phyloP scores from a whole-genome alignment of 2,113 vertebrate species.

The Oenanthe melanoleuca region DNA sequence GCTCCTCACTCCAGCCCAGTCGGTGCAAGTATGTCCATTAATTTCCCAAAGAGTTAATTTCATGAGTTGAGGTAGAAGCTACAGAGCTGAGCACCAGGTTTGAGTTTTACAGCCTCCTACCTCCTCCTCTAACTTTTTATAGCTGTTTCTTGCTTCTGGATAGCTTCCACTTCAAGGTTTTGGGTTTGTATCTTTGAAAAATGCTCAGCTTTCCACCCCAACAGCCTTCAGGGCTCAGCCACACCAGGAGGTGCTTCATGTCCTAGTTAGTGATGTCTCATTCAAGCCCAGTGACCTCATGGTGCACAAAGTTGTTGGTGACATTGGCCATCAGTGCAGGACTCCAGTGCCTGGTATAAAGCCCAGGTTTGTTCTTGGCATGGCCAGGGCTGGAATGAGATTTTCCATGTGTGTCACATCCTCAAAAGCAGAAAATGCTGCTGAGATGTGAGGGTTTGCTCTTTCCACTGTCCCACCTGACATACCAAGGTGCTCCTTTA shows the following conservation, averaged over 20 bases:
- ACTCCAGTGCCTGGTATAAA: not conserved
- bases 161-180: not conserved
- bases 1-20: not conserved
- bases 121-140: not conserved
- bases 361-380: not conserved
- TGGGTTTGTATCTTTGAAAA: not conserved
- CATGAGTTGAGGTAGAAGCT: not conserved
- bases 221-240: not conserved
- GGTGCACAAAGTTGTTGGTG: not conserved
- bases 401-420: not conserved
- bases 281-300: not conserved
- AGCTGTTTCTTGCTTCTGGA: not conserved
- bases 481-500: fast-evolving
- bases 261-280: not conserved
- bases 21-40: not conserved
- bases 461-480: not conserved
- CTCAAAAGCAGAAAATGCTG: fast-evolving
- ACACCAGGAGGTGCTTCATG: fast-evolving
- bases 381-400: not conserved
- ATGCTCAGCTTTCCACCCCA: fast-evolving
- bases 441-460: not conserved
- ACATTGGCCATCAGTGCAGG: not conserved
- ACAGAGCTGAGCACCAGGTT: not conserved
- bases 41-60: not conserved
- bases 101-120: not conserved